Conservation (phyloP, 2,113 vertebrate genomes). For the Oreochromis spilurus region DNA sequence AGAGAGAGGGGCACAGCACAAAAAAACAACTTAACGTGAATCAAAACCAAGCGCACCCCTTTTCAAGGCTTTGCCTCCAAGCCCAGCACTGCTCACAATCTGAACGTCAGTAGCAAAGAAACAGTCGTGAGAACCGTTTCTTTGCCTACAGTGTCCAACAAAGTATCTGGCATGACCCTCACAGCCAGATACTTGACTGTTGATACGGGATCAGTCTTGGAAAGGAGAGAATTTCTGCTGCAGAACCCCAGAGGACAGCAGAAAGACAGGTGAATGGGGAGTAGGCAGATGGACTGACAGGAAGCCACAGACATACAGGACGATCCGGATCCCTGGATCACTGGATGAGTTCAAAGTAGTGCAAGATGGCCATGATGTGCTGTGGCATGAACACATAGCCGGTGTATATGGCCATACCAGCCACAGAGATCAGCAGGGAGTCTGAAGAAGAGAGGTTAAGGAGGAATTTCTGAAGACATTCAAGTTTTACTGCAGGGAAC, state of each 20-base stretch:
- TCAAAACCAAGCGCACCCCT: neutral
- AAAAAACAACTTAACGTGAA: neutral
- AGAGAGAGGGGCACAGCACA: neutral
- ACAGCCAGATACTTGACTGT: neutral
- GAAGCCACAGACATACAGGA: neutral
- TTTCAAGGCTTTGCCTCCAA: neutral
- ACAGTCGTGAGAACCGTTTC: neutral
- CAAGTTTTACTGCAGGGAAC: neutral
- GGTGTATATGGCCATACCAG: conserved; percentile 94
- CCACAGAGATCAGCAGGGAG: conserved; percentile 87
- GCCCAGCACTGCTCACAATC: neutral
- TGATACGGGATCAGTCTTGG: neutral
- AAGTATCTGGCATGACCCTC: neutral
- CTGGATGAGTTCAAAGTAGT: conserved; percentile 94
- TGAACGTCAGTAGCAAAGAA: neutral
- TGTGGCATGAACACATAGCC: conserved; percentile 98
- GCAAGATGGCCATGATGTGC: conserved; percentile 97
- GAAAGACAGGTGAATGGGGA: neutral
- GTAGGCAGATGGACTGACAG: neutral
- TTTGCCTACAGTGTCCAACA: neutral
- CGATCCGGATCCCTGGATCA: conserved; percentile 62
- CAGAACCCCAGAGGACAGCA: neutral
- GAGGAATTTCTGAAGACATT: neutral
- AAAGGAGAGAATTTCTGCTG: neutral
- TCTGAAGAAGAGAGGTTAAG: conserved; percentile 70